Evolutionary conservation across 2,797 vertebrate genomes (phyloP).

Genomic region (Labeo calbasu): DNA sequence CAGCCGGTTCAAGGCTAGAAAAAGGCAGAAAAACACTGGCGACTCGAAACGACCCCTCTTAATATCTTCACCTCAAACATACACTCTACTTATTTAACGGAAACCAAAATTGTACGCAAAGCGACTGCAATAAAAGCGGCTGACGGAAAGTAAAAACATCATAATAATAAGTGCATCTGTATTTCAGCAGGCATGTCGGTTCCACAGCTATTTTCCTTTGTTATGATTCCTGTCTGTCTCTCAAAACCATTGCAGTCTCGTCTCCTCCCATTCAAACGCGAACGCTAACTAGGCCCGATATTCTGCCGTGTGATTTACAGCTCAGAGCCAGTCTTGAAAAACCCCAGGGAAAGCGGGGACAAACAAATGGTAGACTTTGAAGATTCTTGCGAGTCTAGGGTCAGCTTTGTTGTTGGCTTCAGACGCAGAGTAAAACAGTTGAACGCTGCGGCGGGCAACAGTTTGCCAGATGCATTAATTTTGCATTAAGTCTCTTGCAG

Average conservation of each 20-base stretch:
- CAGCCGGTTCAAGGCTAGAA: background rate
- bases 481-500: slow-evolving; percentile 13
- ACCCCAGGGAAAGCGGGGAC: slow-evolving; percentile 47
- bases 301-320: slow-evolving; percentile 48
- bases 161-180: background rate
- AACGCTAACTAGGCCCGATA: slow-evolving; percentile 47
- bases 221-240: slow-evolving; percentile 46
- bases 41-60: background rate
- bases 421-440: slow-evolving; percentile 42
- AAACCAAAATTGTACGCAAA: slow-evolving; percentile 13
- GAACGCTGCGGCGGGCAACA: slow-evolving; percentile 19
- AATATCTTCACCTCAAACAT: slow-evolving; percentile 1
- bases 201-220: slow-evolving; percentile 43
- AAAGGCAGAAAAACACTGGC: background rate
- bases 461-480: slow-evolving; percentile 19
- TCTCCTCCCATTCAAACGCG: slow-evolving; percentile 34
- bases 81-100: slow-evolving; percentile 3
- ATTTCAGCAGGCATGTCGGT: slow-evolving; percentile 8
- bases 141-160: background rate
- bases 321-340: slow-evolving; percentile 34
- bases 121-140: background rate
- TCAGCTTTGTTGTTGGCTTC: slow-evolving; percentile 54
- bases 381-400: slow-evolving; percentile 39
- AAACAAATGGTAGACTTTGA: slow-evolving; percentile 54
- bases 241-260: slow-evolving; percentile 40